Evolutionary conservation across 2,888 invertebrate species (phyloP).

Genomic region (Nemurella pictetii): DNA sequence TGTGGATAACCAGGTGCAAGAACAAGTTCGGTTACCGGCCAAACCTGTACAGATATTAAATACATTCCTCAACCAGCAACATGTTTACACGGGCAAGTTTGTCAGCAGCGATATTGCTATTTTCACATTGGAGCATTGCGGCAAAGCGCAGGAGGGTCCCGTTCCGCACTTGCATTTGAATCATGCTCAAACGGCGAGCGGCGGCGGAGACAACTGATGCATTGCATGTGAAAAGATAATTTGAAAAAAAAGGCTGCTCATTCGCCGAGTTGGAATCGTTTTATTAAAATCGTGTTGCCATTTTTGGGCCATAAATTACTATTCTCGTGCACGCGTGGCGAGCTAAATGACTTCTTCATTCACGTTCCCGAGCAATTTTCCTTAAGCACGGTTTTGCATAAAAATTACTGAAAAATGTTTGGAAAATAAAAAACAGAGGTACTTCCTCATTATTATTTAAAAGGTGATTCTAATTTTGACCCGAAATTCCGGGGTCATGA

Average conservation of each 20-base stretch:
- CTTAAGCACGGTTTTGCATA: not conserved
- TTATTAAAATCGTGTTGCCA: constrained; percentile 1
- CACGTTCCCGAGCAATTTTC: not conserved
- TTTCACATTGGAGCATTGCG: not conserved
- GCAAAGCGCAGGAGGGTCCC: not conserved
- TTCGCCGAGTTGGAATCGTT: not conserved
- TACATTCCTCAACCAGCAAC: not conserved
- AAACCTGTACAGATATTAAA: not conserved
- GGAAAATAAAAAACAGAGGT: not conserved
- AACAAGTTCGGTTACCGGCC: not conserved
- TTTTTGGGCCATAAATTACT: not conserved
- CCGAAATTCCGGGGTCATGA: no score
- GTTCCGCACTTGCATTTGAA: not conserved
- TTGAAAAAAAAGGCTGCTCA: constrained; percentile 4
- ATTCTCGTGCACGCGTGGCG: not conserved
- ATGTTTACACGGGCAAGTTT: not conserved
- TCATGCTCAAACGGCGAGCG: not conserved
- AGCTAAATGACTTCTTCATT: not conserved
- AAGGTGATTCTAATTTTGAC: not conserved
- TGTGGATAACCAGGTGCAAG: not conserved
- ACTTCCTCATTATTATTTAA: not conserved
- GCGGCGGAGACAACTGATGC: not conserved
- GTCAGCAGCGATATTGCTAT: not conserved
- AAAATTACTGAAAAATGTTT: not conserved
- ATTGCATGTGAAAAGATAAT: constrained; percentile 7